These are phyloP conservation scores for Felis catus DNA, from an alignment of 2,113 vertebrate species.

Conservation along the genomic window DNA sequence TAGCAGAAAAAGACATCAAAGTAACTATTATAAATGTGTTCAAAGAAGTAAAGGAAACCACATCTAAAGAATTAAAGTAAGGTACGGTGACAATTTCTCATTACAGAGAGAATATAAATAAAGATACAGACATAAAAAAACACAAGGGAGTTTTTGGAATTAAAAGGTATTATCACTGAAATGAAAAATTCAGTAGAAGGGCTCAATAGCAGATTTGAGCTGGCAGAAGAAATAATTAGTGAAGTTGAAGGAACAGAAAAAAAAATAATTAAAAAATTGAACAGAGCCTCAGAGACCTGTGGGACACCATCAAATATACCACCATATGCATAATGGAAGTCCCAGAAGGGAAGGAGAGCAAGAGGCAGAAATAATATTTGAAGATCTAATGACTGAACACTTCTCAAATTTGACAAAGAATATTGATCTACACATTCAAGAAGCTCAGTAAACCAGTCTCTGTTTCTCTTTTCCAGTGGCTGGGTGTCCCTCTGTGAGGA, in stretches of 20 bases:
- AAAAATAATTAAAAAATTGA: neutral
- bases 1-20: neutral
- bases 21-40: neutral
- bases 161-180: neutral
- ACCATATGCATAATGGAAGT: neutral
- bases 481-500: neutral
- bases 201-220: neutral
- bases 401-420: neutral
- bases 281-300: neutral
- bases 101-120: neutral
- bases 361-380: neutral
- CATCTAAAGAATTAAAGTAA: conserved; percentile 15
- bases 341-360: neutral
- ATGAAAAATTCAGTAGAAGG: conserved; percentile 21
- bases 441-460: neutral
- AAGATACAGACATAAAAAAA: neutral
- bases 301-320: neutral
- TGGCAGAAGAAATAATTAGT: neutral
- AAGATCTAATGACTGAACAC: neutral
- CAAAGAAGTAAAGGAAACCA: neutral
- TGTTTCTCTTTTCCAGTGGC: neutral
- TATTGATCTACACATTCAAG: neutral
- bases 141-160: neutral
- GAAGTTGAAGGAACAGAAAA: neutral
- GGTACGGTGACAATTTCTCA: neutral